These are phyloP conservation scores for Nephrotoma appendiculata DNA, from an alignment of 2,888 invertebrate genomes.

Conservation along the genomic window DNA sequence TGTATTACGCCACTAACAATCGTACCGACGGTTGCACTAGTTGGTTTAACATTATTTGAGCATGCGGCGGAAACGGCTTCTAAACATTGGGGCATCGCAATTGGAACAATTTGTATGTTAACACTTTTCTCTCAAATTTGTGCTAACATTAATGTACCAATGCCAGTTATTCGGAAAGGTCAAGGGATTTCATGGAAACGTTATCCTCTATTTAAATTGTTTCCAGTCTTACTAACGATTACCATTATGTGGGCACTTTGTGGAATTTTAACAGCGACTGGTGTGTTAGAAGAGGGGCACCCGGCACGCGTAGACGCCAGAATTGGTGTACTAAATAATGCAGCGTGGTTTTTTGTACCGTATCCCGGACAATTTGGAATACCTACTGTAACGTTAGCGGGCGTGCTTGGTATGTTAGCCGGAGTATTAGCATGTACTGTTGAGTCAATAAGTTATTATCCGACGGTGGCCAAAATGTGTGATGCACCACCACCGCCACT, in stretches of 20 bases:
- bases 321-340: conserved; percentile 49
- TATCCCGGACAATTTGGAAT: conserved; percentile 73
- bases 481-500: conserved; percentile 69
- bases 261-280: conserved; percentile 48
- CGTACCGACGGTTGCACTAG: conserved; percentile 67
- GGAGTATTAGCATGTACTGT: conserved; percentile 67
- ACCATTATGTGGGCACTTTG: conserved; percentile 63
- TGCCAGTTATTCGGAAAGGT: conserved; percentile 40
- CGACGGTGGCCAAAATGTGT: conserved; percentile 75
- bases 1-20: conserved; percentile 74
- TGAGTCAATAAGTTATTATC: conserved; percentile 79
- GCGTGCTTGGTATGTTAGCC: conserved; percentile 34
- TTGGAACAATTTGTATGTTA: conserved; percentile 56
- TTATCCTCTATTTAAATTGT: conserved; percentile 63
- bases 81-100: conserved; percentile 71
- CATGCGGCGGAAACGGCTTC: conserved; percentile 69
- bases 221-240: conserved; percentile 65
- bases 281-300: conserved; percentile 48
- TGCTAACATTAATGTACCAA: conserved; percentile 46
- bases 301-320: conserved; percentile 62
- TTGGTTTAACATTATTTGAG: conserved; percentile 69
- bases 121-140: conserved; percentile 69
- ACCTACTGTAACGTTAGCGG: conserved; percentile 50
- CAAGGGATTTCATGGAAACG: conserved; percentile 40
- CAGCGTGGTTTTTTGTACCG: conserved; percentile 67